phyloP scores from a whole-genome alignment of 2,113 vertebrate genomes.

The Tapirus terrestris region DNA sequence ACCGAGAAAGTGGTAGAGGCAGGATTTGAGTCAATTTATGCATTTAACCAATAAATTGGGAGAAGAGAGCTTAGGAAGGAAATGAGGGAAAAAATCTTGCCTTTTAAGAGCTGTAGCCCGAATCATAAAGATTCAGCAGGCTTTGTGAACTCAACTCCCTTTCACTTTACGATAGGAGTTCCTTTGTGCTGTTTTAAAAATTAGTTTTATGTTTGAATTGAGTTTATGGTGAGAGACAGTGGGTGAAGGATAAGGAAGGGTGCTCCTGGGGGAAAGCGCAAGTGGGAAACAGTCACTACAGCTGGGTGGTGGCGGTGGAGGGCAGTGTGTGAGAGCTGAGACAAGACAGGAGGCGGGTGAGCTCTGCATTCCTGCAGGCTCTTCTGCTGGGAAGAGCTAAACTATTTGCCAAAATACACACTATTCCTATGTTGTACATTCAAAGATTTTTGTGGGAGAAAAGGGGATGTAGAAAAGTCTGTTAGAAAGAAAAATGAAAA shows the following conservation, averaged over 20 bases:
- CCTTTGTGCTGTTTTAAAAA: neutral
- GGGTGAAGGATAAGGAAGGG: neutral
- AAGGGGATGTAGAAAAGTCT: neutral
- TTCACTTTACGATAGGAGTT: neutral
- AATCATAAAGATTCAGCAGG: neutral
- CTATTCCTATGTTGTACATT: neutral
- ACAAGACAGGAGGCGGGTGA: accelerated
- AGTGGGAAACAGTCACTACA: neutral
- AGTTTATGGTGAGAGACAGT: neutral
- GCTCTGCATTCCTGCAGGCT: neutral
- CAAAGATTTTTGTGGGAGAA: neutral
- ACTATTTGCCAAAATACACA: neutral
- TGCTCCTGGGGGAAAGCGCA: neutral
- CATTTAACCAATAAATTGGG: neutral
- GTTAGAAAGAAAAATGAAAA: conserved; percentile 45
- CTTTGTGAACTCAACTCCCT: neutral
- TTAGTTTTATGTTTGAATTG: neutral
- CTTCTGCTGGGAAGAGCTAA: neutral
- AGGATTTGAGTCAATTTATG: neutral
- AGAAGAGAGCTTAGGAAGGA: neutral
- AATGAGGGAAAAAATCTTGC: neutral
- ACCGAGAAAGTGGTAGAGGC: neutral
- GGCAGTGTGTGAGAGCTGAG: neutral
- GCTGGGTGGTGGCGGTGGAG: neutral
- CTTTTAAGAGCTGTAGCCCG: neutral